Evolutionary conservation across 2,113 vertebrate genomes (phyloP).

Genomic region (Cochlearius cochlearius): DNA sequence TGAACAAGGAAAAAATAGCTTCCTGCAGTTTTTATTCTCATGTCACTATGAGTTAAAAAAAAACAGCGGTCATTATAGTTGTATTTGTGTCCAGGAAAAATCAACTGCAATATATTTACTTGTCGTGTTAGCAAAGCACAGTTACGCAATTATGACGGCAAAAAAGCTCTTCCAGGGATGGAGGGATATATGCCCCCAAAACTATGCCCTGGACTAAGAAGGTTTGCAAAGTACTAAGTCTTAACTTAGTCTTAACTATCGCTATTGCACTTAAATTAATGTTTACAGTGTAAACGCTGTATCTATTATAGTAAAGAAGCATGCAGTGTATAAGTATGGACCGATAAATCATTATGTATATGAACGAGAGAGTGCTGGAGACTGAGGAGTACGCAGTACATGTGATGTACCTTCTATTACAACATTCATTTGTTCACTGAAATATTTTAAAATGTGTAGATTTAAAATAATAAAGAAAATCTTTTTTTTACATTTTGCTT

Average conservation of each 20-base stretch:
- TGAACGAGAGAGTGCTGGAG: not conserved
- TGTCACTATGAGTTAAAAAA: not conserved
- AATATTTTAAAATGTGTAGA: constrained; percentile 58
- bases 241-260: not conserved
- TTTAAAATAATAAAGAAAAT: constrained; percentile 63
- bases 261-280: not conserved
- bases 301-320: not conserved
- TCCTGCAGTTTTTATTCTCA: not conserved
- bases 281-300: not conserved
- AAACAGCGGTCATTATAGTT: not conserved
- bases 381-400: not conserved
- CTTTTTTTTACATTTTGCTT: constrained; percentile 59
- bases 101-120: not conserved
- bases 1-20: not conserved
- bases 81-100: not conserved
- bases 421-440: constrained; percentile 9
- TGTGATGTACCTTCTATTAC: constrained; percentile 1
- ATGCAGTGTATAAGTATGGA: not conserved
- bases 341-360: not conserved
- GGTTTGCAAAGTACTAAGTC: not conserved
- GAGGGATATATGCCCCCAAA: not conserved
- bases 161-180: not conserved
- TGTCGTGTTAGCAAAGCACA: not conserved
- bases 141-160: not conserved
- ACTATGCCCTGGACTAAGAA: not conserved